phyloP scores from a whole-genome alignment of 2,113 vertebrate species.

The Chaetorhynchus papuensis region DNA sequence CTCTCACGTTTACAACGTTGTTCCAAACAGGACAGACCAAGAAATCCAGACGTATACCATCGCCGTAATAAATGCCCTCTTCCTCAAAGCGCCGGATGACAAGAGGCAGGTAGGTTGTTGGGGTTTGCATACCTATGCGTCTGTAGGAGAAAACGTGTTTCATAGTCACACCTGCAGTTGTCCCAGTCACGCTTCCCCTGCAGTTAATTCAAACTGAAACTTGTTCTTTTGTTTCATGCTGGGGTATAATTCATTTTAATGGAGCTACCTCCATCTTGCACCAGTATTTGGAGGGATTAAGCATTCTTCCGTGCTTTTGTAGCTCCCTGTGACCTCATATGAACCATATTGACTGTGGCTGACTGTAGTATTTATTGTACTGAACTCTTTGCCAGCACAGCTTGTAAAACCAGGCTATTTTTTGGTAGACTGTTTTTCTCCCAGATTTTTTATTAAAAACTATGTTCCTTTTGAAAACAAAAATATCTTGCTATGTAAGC shows the following conservation, averaged over 20 bases:
- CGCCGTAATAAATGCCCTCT: slow-evolving; percentile 96
- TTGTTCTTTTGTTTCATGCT: not conserved
- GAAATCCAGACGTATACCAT: slow-evolving; percentile 98
- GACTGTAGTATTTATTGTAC: slow-evolving; percentile 25
- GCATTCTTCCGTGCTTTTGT: not conserved
- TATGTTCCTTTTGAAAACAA: not conserved
- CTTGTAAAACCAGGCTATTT: slow-evolving; percentile 3
- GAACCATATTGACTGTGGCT: slow-evolving; percentile 38
- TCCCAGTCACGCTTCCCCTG: not conserved
- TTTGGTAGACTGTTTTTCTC: not conserved
- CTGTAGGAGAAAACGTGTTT: not conserved
- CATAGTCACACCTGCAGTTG: not conserved
- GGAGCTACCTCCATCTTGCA: not conserved
- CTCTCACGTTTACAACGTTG: not conserved
- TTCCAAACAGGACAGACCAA: slow-evolving; percentile 85
- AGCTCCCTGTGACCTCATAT: not conserved
- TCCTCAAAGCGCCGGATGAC: slow-evolving; percentile 96
- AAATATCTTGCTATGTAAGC: not conserved
- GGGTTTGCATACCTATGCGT: not conserved
- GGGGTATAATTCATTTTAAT: not conserved
- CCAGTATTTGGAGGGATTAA: not conserved
- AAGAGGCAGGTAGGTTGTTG: slow-evolving; percentile 87
- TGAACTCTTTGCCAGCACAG: not conserved
- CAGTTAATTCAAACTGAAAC: not conserved
- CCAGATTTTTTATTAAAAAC: not conserved